Percentiles rank a stretch among this genome's conserved stretches.
phyloP scores from a whole-genome alignment of 1,140 invertebrate species.

The Steinernema khuongi region DNA sequence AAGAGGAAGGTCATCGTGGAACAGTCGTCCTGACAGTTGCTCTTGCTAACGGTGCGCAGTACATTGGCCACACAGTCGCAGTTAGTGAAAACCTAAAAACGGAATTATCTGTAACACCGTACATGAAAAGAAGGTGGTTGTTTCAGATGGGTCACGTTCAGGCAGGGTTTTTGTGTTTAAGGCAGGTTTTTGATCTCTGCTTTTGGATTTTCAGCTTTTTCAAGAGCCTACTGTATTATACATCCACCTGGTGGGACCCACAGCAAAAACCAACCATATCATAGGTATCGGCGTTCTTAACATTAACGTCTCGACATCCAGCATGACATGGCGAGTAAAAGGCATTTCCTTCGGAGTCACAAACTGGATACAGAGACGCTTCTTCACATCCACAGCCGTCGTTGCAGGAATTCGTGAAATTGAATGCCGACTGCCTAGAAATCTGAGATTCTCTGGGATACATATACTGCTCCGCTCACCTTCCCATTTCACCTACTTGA shows the following conservation, averaged over 20 bases:
- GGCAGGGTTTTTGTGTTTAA: too few species aligned
- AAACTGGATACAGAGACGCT: slow-evolving; percentile 53
- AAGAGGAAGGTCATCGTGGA: slow-evolving; percentile 33
- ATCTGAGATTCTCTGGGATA: background rate
- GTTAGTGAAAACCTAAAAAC: slow-evolving; percentile 46
- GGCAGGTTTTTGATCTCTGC: too few species aligned
- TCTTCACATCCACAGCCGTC: slow-evolving; percentile 47
- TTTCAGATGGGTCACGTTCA: too few species aligned
- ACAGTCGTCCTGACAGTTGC: slow-evolving; percentile 46
- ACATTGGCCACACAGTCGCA: slow-evolving; percentile 41
- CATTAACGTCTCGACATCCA: slow-evolving; percentile 45
- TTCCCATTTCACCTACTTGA: slow-evolving; percentile 34
- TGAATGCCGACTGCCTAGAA: slow-evolving; percentile 20
- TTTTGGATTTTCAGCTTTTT: too few species aligned
- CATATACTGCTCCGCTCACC: background rate
- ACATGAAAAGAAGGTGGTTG: too few species aligned
- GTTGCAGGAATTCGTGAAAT: slow-evolving; percentile 51
- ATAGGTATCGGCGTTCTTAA: slow-evolving; percentile 18
- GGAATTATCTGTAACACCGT: background rate
- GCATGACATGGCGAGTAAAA: slow-evolving; percentile 58
- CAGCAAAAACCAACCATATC: slow-evolving; percentile 31
- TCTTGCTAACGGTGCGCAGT: slow-evolving; percentile 44
- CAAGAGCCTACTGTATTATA: too few species aligned
- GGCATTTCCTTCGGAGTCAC: slow-evolving; percentile 26
- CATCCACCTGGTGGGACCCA: too few species aligned